A percentile compares a stretch with the other conserved stretches of the same genome.
Conservation (phyloP, 2,113 vertebrate genomes). For the Blennius ocellaris region DNA sequence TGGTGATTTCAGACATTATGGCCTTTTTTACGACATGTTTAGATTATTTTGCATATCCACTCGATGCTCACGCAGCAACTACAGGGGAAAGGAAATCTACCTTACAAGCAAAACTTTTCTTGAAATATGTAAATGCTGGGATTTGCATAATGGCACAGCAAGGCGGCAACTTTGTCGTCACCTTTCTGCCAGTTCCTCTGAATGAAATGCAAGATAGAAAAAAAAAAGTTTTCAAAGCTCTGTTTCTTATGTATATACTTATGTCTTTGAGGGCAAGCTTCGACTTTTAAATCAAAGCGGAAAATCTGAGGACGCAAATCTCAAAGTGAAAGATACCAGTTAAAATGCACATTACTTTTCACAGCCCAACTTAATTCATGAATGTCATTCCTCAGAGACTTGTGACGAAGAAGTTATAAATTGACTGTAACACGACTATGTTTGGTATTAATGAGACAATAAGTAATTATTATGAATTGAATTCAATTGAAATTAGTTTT, state of each 20-base stretch:
- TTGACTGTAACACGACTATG: too few relatives aligned
- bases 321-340: constrained; percentile 4
- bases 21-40: constrained; percentile 12
- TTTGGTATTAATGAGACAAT: too few relatives aligned
- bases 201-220: constrained; percentile 16
- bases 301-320: constrained; percentile 5
- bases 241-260: constrained; percentile 3
- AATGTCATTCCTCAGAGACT: too few relatives aligned
- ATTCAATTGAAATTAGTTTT: too few relatives aligned
- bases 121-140: constrained; percentile 34
- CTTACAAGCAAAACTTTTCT: constrained; percentile 10
- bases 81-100: background rate
- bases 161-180: constrained; percentile 14
- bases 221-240: background rate
- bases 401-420: too few relatives aligned
- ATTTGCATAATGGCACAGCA: constrained; percentile 53
- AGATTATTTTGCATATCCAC: constrained; percentile 3
- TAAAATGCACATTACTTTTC: background rate
- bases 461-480: too few relatives aligned
- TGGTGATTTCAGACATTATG: background rate
- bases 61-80: constrained; percentile 5
- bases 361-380: too few relatives aligned
- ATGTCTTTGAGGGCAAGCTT: background rate
- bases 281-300: constrained; percentile 14
- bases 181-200: constrained; percentile 24